phyloP scores from a whole-genome alignment of 2,888 invertebrate species.

The Stenurella melanura region DNA sequence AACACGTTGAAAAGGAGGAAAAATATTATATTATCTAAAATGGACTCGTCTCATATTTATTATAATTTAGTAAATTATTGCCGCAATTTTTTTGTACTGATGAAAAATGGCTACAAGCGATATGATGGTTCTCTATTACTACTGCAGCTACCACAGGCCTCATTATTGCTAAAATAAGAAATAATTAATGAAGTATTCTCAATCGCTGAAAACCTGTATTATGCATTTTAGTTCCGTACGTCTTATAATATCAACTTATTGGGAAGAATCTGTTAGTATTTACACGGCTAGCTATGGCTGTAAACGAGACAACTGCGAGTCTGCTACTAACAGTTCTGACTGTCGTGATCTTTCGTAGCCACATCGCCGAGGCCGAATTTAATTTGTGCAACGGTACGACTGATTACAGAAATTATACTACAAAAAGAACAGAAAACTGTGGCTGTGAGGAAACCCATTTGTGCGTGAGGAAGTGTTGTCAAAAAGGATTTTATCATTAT shows the following conservation, averaged over 20 bases:
- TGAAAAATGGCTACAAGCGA: too few relatives aligned
- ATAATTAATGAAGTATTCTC: not conserved
- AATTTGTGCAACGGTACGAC: conserved; percentile 8
- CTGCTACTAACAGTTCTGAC: not conserved
- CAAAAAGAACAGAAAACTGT: not conserved
- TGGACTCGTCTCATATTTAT: too few relatives aligned
- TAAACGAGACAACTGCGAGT: not conserved
- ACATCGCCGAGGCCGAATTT: conserved; percentile 3
- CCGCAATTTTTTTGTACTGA: too few relatives aligned
- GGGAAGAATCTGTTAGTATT: not conserved
- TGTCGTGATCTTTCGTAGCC: not conserved
- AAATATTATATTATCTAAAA: too few relatives aligned
- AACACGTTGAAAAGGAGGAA: too few relatives aligned
- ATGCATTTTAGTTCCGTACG: not conserved
- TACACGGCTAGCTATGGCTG: not conserved
- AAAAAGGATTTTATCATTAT: conserved; percentile 15
- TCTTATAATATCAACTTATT: not conserved
- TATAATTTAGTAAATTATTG: too few relatives aligned
- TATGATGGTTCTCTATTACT: too few relatives aligned
- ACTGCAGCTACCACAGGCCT: not conserved
- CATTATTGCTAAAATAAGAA: not conserved
- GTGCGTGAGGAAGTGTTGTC: conserved; percentile 33
- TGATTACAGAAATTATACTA: conserved; percentile 12
- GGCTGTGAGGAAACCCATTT: not conserved
- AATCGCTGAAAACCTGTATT: not conserved